Conservation (phyloP, 2,888 invertebrate genomes). For the Chaetogeoica ovagalla region DNA sequence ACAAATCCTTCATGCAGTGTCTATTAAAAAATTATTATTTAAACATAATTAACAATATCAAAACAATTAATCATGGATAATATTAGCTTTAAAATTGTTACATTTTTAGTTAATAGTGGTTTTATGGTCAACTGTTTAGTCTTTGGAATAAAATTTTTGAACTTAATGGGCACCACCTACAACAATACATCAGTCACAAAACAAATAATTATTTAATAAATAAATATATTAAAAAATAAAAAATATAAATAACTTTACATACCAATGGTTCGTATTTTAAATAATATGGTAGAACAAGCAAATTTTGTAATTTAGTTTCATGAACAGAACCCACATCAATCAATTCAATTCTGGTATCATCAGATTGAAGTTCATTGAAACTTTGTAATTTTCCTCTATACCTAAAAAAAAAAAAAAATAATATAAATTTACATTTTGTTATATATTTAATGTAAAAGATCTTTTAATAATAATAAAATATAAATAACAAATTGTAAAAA, state of each 20-base stretch:
- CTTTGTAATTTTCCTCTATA: constrained; percentile 24
- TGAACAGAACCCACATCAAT: constrained; percentile 20
- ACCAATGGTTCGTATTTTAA: constrained; percentile 36
- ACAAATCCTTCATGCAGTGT: constrained; percentile 15
- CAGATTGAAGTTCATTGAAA: constrained; percentile 24
- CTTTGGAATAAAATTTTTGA: constrained; percentile 21
- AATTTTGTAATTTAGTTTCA: constrained; percentile 26
- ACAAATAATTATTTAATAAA: background rate
- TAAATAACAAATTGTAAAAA: no score
- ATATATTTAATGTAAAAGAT: background rate
- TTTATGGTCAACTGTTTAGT: background rate
- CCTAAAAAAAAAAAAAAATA: constrained; percentile 18
- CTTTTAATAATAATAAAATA: background rate
- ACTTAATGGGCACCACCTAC: constrained; percentile 25
- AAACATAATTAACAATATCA: background rate
- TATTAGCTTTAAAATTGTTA: constrained; percentile 6
- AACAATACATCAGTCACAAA: background rate
- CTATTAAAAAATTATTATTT: background rate
- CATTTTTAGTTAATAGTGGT: constrained; percentile 29
- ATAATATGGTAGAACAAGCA: constrained; percentile 27
- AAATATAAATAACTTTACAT: background rate
- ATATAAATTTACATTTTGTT: background rate
- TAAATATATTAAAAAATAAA: background rate
- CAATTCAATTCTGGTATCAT: constrained; percentile 28
- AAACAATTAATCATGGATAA: background rate